These are phyloP conservation scores for Palaemon carinicauda DNA, from an alignment of 1,140 invertebrate species.

Conservation along the genomic window DNA sequence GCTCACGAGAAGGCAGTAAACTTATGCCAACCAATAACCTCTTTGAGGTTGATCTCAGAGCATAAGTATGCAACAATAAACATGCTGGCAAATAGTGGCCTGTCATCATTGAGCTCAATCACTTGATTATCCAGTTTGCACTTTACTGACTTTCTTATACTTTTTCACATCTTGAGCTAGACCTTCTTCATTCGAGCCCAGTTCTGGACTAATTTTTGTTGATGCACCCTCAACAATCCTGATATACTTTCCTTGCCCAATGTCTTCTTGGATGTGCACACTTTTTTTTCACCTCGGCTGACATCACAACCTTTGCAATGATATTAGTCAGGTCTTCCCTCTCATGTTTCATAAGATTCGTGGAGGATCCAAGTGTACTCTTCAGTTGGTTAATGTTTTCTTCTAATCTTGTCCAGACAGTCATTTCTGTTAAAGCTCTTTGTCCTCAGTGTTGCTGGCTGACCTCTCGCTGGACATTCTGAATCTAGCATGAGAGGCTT, in stretches of 20 bases:
- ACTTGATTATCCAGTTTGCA: not conserved
- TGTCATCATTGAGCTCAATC: not conserved
- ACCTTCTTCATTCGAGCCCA: not conserved
- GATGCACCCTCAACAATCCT: not conserved
- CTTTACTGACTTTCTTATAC: not conserved
- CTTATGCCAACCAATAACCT: not conserved
- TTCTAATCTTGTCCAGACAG: no score
- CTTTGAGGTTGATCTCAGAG: not conserved
- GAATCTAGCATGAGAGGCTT: no score
- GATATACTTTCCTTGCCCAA: not conserved
- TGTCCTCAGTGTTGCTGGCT: no score
- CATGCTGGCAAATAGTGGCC: not conserved
- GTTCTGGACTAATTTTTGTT: not conserved
- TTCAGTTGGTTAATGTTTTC: no score
- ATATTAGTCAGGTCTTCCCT: not conserved
- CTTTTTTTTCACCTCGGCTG: not conserved
- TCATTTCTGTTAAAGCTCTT: no score
- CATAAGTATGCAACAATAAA: not conserved
- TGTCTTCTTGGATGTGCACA: not conserved
- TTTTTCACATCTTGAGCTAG: not conserved
- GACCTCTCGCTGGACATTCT: no score
- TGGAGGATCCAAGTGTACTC: no score
- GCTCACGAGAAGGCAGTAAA: not conserved
- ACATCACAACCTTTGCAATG: slow-evolving; percentile 1
- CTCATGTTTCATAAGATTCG: no score